Evolutionary conservation across 2,888 invertebrate species (phyloP).

Genomic region (Ormyrus pomaceus): DNA sequence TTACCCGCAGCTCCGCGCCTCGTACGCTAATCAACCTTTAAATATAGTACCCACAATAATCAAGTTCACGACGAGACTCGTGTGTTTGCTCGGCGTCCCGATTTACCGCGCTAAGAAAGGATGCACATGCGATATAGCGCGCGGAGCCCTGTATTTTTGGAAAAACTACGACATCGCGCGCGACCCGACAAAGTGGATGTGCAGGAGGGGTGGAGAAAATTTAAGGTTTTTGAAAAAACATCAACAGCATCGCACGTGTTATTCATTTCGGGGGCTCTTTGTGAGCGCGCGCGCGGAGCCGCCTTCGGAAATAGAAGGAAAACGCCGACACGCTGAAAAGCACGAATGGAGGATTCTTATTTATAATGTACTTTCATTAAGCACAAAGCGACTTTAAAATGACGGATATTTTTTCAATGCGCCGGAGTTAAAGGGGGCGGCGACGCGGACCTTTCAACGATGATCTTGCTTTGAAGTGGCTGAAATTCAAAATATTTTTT

Average conservation of each 20-base stretch:
- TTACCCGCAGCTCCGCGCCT: too few species aligned
- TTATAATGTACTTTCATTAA: conserved; percentile 34
- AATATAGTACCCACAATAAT: too few species aligned
- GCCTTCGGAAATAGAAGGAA: conserved; percentile 43
- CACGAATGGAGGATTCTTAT: conserved; percentile 15
- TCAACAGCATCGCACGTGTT: conserved; percentile 53
- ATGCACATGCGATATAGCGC: not conserved
- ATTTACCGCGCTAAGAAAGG: conserved; percentile 21
- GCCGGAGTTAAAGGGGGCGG: not conserved
- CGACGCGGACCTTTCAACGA: not conserved
- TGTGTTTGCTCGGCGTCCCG: too few species aligned
- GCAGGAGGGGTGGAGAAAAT: conserved; percentile 23
- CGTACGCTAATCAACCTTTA: too few species aligned
- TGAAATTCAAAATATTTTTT: too few species aligned
- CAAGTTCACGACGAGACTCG: too few species aligned
- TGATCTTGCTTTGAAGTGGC: not conserved
- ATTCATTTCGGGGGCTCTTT: conserved; percentile 43
- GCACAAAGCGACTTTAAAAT: conserved; percentile 32
- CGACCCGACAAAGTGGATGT: conserved; percentile 15
- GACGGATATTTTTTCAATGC: conserved; percentile 15
- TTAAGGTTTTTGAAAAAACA: conserved; percentile 48
- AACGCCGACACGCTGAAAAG: conserved; percentile 39
- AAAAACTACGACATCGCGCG: conserved; percentile 5
- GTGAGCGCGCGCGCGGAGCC: conserved; percentile 10
- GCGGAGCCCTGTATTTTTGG: conserved; percentile 31